These are phyloP conservation scores for Lepilemur ruficaudatus DNA, from an alignment of 2,797 vertebrate species.

Conservation along the genomic window DNA sequence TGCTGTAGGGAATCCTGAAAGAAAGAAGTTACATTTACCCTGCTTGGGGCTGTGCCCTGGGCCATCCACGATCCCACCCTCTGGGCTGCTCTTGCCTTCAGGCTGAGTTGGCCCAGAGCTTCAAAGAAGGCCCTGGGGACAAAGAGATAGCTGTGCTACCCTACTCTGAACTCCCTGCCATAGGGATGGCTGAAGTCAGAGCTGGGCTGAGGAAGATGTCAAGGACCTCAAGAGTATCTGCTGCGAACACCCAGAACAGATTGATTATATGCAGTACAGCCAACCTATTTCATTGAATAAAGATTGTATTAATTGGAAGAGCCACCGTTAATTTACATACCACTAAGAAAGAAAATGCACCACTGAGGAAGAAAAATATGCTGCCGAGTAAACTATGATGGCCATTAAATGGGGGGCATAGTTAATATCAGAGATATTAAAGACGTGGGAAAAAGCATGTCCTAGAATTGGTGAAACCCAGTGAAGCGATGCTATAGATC, in stretches of 20 bases:
- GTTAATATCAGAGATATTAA: not conserved
- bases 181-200: not conserved
- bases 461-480: not conserved
- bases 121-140: not conserved
- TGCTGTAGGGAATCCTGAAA: not conserved
- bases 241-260: not conserved
- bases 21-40: not conserved
- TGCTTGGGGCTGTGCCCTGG: not conserved
- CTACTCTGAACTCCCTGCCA: not conserved
- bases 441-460: not conserved
- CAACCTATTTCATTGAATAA: not conserved
- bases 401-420: not conserved
- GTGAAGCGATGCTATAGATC: not conserved
- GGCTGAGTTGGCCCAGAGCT: not conserved
- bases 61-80: not conserved
- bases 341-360: not conserved
- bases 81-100: not conserved
- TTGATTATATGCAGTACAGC: not conserved
- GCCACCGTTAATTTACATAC: not conserved
- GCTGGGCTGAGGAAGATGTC: not conserved
- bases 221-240: not conserved
- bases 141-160: not conserved
- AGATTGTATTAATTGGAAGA: not conserved
- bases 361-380: not conserved
- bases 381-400: not conserved